Evolutionary conservation across 1,140 invertebrate species (phyloP).

Genomic region (Pentalonia nigronervosa): DNA sequence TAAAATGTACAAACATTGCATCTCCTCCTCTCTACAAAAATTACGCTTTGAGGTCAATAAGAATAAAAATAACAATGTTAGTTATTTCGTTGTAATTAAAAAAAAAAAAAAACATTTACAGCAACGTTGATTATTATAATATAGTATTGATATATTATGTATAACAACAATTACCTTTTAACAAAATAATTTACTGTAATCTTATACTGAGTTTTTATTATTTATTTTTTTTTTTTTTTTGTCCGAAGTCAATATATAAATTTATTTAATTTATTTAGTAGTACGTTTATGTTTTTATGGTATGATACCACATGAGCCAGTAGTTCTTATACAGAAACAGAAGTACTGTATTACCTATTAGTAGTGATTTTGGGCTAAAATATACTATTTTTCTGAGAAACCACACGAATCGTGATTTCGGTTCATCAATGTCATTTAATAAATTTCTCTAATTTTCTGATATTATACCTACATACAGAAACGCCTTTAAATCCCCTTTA

Average conservation of each 20-base stretch:
- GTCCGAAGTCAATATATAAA: neutral
- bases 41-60: no score
- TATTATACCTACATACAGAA: neutral
- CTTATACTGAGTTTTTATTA: neutral
- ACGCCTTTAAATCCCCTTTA: neutral
- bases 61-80: no score
- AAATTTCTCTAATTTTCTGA: neutral
- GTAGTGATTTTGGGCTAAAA: neutral
- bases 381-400: neutral
- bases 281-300: neutral
- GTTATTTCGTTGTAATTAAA: no score
- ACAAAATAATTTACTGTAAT: neutral
- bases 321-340: neutral
- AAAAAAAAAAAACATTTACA: neutral
- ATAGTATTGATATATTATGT: no score
- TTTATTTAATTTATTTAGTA: neutral
- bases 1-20: no score
- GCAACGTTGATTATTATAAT: neutral
- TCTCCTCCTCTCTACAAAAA: no score
- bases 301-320: neutral
- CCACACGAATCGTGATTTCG: neutral
- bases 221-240: no score
- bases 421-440: neutral
- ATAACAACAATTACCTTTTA: neutral
- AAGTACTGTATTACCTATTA: no score